phyloP scores from a whole-genome alignment of 2,888 invertebrate species.

The Drosophila emarginata region DNA sequence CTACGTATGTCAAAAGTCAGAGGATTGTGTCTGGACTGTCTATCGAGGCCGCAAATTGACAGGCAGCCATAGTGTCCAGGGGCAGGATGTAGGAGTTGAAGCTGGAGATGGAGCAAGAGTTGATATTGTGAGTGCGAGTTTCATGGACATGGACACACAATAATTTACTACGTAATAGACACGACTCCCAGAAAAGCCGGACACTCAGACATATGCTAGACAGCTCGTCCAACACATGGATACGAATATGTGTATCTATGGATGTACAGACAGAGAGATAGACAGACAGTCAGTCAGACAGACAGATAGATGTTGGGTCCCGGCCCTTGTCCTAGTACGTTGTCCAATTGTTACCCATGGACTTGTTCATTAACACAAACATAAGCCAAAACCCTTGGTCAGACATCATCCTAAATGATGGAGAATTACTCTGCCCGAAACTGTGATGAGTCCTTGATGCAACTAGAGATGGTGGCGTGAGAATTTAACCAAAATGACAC shows the following conservation, averaged over 20 bases:
- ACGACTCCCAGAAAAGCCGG: slow-evolving; percentile 37
- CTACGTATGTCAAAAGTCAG: slow-evolving; percentile 72
- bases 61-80: slow-evolving; percentile 26
- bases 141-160: slow-evolving; percentile 59
- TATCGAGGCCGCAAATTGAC: slow-evolving; percentile 60
- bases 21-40: slow-evolving; percentile 28
- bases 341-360: slow-evolving; percentile 35
- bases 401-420: slow-evolving; percentile 38
- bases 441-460: not conserved
- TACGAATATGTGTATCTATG: not conserved
- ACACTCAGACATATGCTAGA: slow-evolving; percentile 52
- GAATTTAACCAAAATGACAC: no score
- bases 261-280: slow-evolving; percentile 1
- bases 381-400: slow-evolving; percentile 51
- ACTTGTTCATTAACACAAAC: slow-evolving; percentile 75
- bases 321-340: not conserved
- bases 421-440: slow-evolving; percentile 21
- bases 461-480: slow-evolving; percentile 24
- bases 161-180: slow-evolving; percentile 74
- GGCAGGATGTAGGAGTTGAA: not conserved
- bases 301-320: slow-evolving; percentile 53
- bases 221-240: slow-evolving; percentile 16
- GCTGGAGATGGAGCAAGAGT: slow-evolving; percentile 11
- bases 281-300: slow-evolving; percentile 51
- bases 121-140: slow-evolving; percentile 11